Evolutionary conservation across 2,797 vertebrate genomes (phyloP).

Genomic region (Apogon talboti): DNA sequence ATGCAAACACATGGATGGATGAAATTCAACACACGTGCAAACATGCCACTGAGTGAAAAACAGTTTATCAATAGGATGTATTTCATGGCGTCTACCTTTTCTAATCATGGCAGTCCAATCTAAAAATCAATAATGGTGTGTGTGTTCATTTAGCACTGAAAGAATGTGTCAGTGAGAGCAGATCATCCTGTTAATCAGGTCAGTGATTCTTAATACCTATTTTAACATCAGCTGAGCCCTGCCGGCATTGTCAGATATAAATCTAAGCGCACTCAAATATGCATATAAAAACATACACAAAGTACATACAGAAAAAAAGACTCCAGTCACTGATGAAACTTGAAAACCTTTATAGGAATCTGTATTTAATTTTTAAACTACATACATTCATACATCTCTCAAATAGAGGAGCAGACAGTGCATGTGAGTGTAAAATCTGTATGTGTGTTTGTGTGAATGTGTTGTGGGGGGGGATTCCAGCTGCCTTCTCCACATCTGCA

Average conservation of each 20-base stretch:
- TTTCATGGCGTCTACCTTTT: conserved; percentile 8
- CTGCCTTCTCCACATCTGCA: conserved; percentile 72
- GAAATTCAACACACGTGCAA: conserved; percentile 13
- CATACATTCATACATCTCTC: conserved; percentile 82
- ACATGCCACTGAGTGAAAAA: background rate
- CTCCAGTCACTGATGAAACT: conserved; percentile 54
- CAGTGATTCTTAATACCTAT: conserved; percentile 28
- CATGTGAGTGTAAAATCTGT: conserved; percentile 42
- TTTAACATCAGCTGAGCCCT: conserved; percentile 7
- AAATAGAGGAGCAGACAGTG: conserved; percentile 65
- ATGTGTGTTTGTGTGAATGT: conserved; percentile 22
- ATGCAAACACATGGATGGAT: conserved; percentile 6
- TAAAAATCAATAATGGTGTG: conserved; percentile 20
- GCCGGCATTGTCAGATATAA: conserved; percentile 3
- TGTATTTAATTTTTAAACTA: conserved; percentile 78
- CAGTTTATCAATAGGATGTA: conserved; percentile 14
- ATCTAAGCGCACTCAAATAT: background rate
- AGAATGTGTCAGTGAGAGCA: conserved; percentile 23
- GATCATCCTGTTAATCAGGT: conserved; percentile 35
- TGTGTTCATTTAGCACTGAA: conserved; percentile 18
- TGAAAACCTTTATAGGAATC: conserved; percentile 78
- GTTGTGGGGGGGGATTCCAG: conserved; percentile 54
- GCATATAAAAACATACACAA: conserved; percentile 10
- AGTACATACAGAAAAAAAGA: conserved; percentile 20
- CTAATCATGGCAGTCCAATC: background rate